A percentile compares a stretch with the other conserved stretches of the same genome.
Conservation (phyloP, 2,888 invertebrate genomes). For the Galerucella nymphaeae region DNA sequence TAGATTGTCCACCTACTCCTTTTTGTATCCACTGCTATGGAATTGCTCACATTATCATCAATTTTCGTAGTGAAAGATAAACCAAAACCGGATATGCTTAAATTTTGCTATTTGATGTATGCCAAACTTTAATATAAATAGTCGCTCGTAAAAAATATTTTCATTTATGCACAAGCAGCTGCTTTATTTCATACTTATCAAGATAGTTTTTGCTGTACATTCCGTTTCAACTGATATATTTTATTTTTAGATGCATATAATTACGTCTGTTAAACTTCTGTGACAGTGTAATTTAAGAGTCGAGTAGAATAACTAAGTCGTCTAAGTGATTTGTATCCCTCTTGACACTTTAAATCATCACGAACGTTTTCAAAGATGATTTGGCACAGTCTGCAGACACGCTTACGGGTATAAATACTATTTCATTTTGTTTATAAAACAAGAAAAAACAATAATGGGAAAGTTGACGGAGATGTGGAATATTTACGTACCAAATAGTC, state of each 20-base stretch:
- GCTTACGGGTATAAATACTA: neutral
- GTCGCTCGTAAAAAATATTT: no score
- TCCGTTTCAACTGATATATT: neutral
- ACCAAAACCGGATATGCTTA: no score
- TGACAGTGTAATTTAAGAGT: neutral
- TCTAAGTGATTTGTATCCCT: no score
- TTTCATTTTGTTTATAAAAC: neutral
- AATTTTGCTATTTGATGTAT: no score
- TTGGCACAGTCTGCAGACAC: neutral
- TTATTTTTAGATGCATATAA: conserved; percentile 4
- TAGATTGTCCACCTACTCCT: no score
- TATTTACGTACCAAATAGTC: no score
- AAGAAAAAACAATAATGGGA: neutral
- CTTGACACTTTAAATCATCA: conserved; percentile 2
- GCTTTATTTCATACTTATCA: neutral
- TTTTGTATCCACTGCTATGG: no score
- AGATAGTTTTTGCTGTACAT: neutral
- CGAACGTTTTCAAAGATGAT: neutral
- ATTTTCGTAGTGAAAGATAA: no score
- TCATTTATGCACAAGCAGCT: no score
- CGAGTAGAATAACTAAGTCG: neutral
- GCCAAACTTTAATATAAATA: no score
- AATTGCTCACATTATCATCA: no score
- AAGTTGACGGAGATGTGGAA: no score
- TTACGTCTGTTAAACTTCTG: conserved; percentile 1